A percentile compares a stretch with the other conserved stretches of the same genome.
phyloP scores from a whole-genome alignment of 1,140 invertebrate genomes.

The Drusus annulatus region DNA sequence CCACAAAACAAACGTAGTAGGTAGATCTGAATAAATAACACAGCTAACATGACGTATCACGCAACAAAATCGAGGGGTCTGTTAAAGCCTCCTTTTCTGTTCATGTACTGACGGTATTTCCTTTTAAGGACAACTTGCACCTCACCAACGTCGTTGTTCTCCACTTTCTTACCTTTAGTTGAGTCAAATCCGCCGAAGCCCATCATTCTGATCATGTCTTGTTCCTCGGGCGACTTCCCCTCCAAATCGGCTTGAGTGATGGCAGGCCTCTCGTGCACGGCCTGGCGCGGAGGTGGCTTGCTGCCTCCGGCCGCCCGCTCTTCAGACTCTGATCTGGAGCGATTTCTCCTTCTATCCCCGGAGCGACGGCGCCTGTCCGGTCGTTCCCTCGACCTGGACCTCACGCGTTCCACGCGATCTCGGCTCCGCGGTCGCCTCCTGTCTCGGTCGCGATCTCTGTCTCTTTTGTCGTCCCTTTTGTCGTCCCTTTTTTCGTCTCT shows the following conservation, averaged over 20 bases:
- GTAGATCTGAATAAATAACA: constrained; percentile 20
- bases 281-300: constrained; percentile 55
- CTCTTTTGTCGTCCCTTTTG: constrained; percentile 68
- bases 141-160: constrained; percentile 92
- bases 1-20: not conserved
- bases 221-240: constrained; percentile 91
- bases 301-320: constrained; percentile 57
- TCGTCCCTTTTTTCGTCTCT: constrained; percentile 65
- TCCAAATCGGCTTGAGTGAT: constrained; percentile 79
- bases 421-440: constrained; percentile 70
- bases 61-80: constrained; percentile 96
- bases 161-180: constrained; percentile 96
- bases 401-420: constrained; percentile 73
- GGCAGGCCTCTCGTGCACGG: constrained; percentile 62
- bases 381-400: constrained; percentile 70
- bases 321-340: constrained; percentile 60
- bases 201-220: constrained; percentile 97
- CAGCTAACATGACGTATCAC: constrained; percentile 63
- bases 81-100: constrained; percentile 98
- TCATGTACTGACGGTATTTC: constrained; percentile 99
- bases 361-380: constrained; percentile 60
- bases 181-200: constrained; percentile 96
- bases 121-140: constrained; percentile 97
- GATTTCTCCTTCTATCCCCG: constrained; percentile 68
- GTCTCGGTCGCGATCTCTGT: constrained; percentile 70